Evolutionary conservation across 2,113 vertebrate species (phyloP).

Genomic region (Aphelocoma coerulescens): DNA sequence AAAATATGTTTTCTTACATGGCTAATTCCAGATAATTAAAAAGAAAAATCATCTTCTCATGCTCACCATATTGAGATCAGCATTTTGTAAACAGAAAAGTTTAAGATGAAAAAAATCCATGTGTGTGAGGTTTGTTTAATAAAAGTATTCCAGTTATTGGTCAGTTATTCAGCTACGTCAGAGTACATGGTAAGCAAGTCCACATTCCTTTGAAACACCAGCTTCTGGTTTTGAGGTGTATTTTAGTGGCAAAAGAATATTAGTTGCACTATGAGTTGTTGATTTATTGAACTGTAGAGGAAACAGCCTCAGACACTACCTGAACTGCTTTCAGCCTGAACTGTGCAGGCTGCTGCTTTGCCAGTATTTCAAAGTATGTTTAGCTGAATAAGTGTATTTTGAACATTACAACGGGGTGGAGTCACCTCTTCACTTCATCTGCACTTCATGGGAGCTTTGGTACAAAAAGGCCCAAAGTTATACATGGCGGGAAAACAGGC

Average conservation of each 20-base stretch:
- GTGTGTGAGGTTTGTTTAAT: background rate
- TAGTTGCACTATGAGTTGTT: background rate
- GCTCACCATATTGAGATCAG: background rate
- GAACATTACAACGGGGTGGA: background rate
- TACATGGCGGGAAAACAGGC: background rate
- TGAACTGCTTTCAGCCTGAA: slow-evolving; percentile 1
- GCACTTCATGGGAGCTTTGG: background rate
- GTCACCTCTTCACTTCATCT: slow-evolving; percentile 7
- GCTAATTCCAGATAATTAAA: background rate
- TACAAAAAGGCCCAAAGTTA: background rate
- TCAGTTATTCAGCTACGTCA: background rate
- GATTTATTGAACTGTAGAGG: background rate
- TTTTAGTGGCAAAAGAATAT: background rate
- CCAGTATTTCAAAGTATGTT: slow-evolving; percentile 7
- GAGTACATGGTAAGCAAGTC: background rate
- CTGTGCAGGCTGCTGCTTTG: background rate
- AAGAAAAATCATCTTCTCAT: background rate
- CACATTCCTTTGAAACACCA: background rate
- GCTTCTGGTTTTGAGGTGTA: background rate
- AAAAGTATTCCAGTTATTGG: background rate
- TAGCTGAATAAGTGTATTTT: slow-evolving; percentile 23
- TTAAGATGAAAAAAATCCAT: background rate
- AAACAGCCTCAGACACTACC: background rate
- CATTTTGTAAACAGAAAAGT: background rate
- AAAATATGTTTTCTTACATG: background rate